A percentile compares a stretch with the other conserved stretches of the same genome.
Evolutionary conservation across 2,888 invertebrate genomes (phyloP).

Genomic region (Gandaritis pyraliata): DNA sequence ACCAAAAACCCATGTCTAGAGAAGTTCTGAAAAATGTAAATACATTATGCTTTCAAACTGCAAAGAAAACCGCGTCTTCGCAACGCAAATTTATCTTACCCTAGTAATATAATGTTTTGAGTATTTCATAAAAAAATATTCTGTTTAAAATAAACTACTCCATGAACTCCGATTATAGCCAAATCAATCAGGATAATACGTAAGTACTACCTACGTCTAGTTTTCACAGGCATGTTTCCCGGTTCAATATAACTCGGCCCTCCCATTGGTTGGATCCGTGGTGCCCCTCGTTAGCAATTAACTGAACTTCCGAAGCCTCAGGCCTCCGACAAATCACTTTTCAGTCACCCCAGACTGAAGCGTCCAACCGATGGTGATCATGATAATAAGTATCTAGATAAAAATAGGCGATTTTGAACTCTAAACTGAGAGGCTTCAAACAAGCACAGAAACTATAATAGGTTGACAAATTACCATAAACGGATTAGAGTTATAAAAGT

Average conservation of each 20-base stretch:
- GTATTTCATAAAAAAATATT: no score
- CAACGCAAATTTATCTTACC: no score
- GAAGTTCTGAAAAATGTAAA: no score
- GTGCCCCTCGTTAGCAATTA: conserved; percentile 76
- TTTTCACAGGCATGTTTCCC: conserved; percentile 30
- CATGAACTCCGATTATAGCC: no score
- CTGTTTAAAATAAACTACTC: no score
- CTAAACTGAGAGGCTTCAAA: conserved; percentile 1
- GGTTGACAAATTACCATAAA: no score
- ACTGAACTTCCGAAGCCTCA: conserved; percentile 69
- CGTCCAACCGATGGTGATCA: conserved; percentile 23
- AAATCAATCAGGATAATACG: conserved; percentile 22
- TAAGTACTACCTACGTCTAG: conserved; percentile 32
- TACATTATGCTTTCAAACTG: no score
- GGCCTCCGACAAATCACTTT: conserved; percentile 76
- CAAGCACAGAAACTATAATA: not conserved
- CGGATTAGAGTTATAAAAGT: no score
- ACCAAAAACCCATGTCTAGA: no score
- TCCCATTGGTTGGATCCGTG: conserved; percentile 74
- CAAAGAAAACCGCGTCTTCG: no score
- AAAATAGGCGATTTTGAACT: conserved; percentile 16
- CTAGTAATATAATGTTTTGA: no score
- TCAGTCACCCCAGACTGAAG: conserved; percentile 47
- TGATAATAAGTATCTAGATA: not conserved
- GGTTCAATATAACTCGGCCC: conserved; percentile 62